Conservation (phyloP, 1,140 invertebrate genomes). For the Propsilocerus akamusi region DNA sequence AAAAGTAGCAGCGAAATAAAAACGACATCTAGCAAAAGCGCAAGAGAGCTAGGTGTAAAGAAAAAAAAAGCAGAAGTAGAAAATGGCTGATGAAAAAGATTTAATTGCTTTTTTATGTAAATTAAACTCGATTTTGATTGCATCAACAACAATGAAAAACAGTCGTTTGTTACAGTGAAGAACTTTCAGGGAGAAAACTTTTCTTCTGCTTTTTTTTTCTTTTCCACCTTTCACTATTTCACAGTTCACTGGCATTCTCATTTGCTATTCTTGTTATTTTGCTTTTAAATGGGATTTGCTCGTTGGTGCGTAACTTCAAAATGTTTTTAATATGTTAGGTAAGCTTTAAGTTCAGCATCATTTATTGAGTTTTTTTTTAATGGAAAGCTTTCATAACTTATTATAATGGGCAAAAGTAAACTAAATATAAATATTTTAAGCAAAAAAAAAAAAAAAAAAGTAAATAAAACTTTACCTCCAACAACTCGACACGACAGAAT, state of each 20-base stretch:
- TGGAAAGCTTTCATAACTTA: too few species aligned
- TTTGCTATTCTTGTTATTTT: too few species aligned
- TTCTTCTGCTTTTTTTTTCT: background rate
- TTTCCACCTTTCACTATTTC: background rate
- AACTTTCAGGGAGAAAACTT: background rate
- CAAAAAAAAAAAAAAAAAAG: too few species aligned
- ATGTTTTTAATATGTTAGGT: too few species aligned
- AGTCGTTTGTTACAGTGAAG: slow-evolving; percentile 1
- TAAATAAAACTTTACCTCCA: slow-evolving; percentile 27
- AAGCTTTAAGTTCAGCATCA: too few species aligned
- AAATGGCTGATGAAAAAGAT: slow-evolving; percentile 1
- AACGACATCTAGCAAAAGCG: too few species aligned
- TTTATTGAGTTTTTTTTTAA: too few species aligned
- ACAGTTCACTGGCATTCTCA: too few species aligned
- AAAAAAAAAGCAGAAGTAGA: background rate
- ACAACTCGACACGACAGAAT: slow-evolving; percentile 36
- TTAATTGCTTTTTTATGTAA: slow-evolving; percentile 4
- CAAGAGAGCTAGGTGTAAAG: background rate
- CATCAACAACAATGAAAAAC: slow-evolving; percentile 3
- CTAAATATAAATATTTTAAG: too few species aligned
- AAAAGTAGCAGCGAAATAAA: background rate
- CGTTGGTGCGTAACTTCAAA: too few species aligned
- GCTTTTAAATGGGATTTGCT: too few species aligned
- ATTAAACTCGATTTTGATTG: slow-evolving; percentile 4
- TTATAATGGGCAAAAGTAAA: too few species aligned